phyloP scores from a whole-genome alignment of 2,888 invertebrate genomes.

The Lycophotia porphyrea region DNA sequence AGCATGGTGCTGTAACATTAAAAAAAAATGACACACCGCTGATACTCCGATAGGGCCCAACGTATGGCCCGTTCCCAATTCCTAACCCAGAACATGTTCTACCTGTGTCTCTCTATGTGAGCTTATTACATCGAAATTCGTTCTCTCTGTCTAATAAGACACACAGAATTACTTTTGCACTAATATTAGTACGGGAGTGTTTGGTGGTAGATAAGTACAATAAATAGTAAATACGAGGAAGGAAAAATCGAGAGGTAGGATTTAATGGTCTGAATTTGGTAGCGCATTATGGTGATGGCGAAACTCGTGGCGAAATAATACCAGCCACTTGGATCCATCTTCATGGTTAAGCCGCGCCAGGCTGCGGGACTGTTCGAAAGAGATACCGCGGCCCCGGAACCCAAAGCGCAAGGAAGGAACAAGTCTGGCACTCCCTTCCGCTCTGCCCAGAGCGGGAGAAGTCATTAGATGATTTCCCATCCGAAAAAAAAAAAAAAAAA shows the following conservation, averaged over 20 bases:
- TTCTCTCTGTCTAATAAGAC: background rate
- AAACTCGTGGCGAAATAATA: too few species aligned
- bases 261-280: constrained; percentile 10
- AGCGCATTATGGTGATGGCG: too few species aligned
- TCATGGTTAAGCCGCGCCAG: too few species aligned
- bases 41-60: background rate
- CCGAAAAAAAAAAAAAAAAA: too few species aligned
- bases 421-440: too few species aligned
- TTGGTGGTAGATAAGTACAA: background rate
- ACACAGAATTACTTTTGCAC: background rate
- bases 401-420: too few species aligned
- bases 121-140: background rate
- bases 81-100: background rate
- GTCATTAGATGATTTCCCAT: too few species aligned
- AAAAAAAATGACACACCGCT: too few species aligned
- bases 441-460: too few species aligned
- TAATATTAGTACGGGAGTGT: background rate
- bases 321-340: too few species aligned
- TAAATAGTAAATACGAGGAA: background rate
- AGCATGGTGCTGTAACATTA: background rate
- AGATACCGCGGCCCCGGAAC: too few species aligned
- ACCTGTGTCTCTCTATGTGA: background rate
- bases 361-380: too few species aligned
- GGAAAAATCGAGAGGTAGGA: background rate
- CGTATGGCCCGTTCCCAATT: background rate